Evolutionary conservation across 2,113 vertebrate species (phyloP), one percentile per base, ranked within the genome.

Genomic region (Coturnix japonica): DNA sequence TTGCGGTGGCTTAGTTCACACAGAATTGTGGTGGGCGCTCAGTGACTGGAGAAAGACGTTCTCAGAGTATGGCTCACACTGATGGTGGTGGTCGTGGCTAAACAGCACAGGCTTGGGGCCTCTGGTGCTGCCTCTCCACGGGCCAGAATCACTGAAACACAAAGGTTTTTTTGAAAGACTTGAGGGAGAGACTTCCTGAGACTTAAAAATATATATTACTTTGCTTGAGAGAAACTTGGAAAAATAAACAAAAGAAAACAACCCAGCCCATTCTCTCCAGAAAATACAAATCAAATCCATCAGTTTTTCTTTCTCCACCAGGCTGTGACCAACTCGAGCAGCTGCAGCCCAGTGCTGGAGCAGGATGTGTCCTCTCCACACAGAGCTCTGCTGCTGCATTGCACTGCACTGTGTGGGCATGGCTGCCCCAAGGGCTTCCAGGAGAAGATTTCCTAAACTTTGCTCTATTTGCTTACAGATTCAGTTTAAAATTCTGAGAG

Each of bases 401-500:
- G 1, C 11, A 3, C 54, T 72, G 53, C 63, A 54, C 22, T 66
- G 89, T 0, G 5, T 82, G 80, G 73, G 5, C 15, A 49, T 8
- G 56, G 20, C 54, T 5, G 13, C n/a, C 14, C 15, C 81, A 83
- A 39, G 35, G 26, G 64, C 74, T 57, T 26, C 5, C 56, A 73
- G 43, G 49, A 19, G 72, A 84, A 75, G 26, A 25, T 13, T 19
- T 82, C 11, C 20, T 85, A 23, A 82, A 44, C 4, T 31, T 74
- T 41, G 28, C 30, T 91, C 13, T 61, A 28, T 92, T 91, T 16
- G 37, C 75, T 89, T 92, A 49, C 87, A 98, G 97, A 87, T 98
- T 28, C 95, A 83, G 2, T 97, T 94, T 85, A 92, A 96, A 79
- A 83, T 97, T 39, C 65, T 97, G 74, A 78, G 19, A 9, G 97